phyloP scores from a whole-genome alignment of 1,140 invertebrate species.

The Rhagoletis zephyria region DNA sequence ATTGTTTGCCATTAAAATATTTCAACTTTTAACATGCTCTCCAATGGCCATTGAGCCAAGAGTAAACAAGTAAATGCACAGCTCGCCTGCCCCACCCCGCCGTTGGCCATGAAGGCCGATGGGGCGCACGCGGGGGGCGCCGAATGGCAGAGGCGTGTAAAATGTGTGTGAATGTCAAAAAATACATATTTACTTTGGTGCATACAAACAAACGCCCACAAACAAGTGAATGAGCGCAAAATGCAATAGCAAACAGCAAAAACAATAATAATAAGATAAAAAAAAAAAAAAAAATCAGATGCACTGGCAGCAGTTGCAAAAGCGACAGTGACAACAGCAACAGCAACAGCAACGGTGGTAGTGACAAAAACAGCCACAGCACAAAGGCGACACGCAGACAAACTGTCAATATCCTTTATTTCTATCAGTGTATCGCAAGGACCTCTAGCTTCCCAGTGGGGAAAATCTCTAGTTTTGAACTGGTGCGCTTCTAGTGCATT shows the following conservation, averaged over 20 bases:
- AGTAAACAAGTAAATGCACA: not conserved
- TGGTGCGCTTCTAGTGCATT: no score
- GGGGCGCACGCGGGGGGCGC: not conserved
- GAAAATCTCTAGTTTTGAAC: no score
- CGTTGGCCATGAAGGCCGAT: no score
- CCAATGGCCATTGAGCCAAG: not conserved
- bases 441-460: not conserved
- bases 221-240: not conserved
- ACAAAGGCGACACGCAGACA: constrained; percentile 33
- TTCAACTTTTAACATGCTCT: not conserved
- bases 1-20: not conserved
- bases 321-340: not conserved
- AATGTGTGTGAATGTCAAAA: constrained; percentile 5
- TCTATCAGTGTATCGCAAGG: not conserved
- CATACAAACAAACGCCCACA: constrained; percentile 1
- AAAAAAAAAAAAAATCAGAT: not conserved
- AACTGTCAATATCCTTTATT: constrained; percentile 30
- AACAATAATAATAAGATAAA: not conserved
- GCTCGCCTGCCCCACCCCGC: no score
- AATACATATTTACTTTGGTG: constrained; percentile 2
- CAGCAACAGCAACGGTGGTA: not conserved
- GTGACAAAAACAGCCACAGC: not conserved
- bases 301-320: not conserved
- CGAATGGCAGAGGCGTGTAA: no score
- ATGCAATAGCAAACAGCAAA: not conserved